Percentiles rank a stretch among this genome's conserved stretches.
Conservation (phyloP, 2,888 invertebrate species). For the Eretmocerus hayati region DNA sequence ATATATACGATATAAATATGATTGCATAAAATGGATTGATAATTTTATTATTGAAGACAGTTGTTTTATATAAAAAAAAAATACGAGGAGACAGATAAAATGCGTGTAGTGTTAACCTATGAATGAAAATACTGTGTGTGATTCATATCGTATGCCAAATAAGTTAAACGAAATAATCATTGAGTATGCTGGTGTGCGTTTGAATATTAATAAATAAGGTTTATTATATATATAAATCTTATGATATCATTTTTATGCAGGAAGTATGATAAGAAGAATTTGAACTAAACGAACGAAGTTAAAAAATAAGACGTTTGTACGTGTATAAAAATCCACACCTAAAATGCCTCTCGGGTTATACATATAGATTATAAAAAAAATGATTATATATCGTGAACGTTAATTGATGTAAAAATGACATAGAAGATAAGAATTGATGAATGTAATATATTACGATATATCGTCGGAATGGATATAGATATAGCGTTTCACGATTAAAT, state of each 20-base stretch:
- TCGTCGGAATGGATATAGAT: no score
- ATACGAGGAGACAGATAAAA: conserved; percentile 23
- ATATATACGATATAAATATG: conserved; percentile 23
- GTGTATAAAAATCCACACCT: conserved; percentile 32
- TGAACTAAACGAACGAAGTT: conserved; percentile 20
- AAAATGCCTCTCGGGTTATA: conserved; percentile 31
- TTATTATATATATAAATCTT: no score
- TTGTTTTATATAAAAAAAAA: conserved; percentile 31
- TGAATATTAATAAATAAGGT: conserved; percentile 3
- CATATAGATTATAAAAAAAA: conserved; percentile 8
- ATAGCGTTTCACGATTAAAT: conserved; percentile 12
- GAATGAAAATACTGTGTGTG: conserved; percentile 17
- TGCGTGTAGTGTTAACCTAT: conserved; percentile 28
- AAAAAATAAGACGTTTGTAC: conserved; percentile 29
- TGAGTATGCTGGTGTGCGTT: conserved; percentile 4
- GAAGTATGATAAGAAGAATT: conserved; percentile 7
- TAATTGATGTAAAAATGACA: conserved; percentile 21
- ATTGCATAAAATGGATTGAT: conserved; percentile 22
- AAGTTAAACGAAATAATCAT: conserved; percentile 8
- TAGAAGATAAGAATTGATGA: conserved; percentile 9
- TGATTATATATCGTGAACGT: conserved; percentile 19
- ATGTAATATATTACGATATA: conserved; percentile 11
- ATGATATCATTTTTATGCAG: neutral
- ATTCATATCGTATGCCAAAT: conserved; percentile 12
- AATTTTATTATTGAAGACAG: conserved; percentile 26